phyloP scores from a whole-genome alignment of 2,888 invertebrate genomes.

The Drosophila nigritarsus region DNA sequence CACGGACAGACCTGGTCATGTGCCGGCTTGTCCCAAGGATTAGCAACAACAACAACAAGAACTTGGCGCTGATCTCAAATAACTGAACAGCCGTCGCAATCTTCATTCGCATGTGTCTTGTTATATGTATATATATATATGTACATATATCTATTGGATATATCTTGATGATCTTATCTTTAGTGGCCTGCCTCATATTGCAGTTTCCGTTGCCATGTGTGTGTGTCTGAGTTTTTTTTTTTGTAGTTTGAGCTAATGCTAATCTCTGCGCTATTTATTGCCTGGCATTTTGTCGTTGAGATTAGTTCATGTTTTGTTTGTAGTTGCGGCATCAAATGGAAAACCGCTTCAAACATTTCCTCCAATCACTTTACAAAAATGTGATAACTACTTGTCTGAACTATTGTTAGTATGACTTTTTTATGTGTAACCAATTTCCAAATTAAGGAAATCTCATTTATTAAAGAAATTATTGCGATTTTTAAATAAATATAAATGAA shows the following conservation, averaged over 20 bases:
- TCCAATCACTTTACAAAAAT: neutral
- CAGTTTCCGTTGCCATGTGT: slow-evolving; percentile 45
- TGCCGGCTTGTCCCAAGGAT: slow-evolving; percentile 48
- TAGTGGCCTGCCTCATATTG: slow-evolving; percentile 62
- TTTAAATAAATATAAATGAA: neutral
- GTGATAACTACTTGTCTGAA: neutral
- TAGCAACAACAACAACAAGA: slow-evolving; percentile 46
- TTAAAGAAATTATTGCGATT: neutral
- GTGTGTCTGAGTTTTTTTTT: neutral
- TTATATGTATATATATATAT: slow-evolving; percentile 13
- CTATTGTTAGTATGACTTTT: neutral
- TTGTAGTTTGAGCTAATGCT: slow-evolving; percentile 14
- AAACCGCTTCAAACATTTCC: neutral
- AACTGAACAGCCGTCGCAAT: slow-evolving; percentile 41
- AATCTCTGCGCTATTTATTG: slow-evolving; percentile 25
- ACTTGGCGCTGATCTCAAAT: slow-evolving; percentile 53
- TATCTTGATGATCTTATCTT: slow-evolving; percentile 65
- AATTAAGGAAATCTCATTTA: neutral
- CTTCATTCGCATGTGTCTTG: slow-evolving; percentile 35
- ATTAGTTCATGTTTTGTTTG: slow-evolving; percentile 19
- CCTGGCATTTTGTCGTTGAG: slow-evolving; percentile 1
- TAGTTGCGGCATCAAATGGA: slow-evolving; percentile 10
- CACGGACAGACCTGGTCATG: slow-evolving; percentile 26
- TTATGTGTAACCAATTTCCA: neutral
- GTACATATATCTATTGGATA: slow-evolving; percentile 50